phyloP scores from a whole-genome alignment of 2,113 vertebrate species.

The Sprattus sprattus region DNA sequence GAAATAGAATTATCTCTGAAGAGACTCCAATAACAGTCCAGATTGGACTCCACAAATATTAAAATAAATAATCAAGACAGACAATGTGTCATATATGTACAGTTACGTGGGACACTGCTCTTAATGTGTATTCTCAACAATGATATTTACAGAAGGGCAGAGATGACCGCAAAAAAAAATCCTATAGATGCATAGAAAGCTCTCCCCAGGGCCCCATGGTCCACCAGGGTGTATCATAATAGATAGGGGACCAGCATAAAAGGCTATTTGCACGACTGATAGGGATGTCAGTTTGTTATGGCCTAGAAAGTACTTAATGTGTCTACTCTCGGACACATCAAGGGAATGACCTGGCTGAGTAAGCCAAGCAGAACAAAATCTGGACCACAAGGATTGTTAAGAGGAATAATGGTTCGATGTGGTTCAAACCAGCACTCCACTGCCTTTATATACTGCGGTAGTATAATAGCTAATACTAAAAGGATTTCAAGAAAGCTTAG shows the following conservation, averaged over 20 bases:
- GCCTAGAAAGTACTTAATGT: background rate
- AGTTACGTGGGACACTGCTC: too few species aligned
- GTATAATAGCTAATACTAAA: background rate
- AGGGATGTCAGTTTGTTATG: background rate
- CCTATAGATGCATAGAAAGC: background rate
- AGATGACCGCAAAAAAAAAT: background rate
- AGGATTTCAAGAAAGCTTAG: background rate
- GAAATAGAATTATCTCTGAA: background rate
- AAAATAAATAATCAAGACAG: too few species aligned
- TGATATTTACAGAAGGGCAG: background rate
- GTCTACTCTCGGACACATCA: background rate
- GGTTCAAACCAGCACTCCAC: background rate
- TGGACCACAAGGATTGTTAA: background rate
- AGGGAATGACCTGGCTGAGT: background rate
- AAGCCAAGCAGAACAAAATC: background rate
- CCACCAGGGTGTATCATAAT: background rate
- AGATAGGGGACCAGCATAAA: background rate
- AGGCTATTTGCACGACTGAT: background rate
- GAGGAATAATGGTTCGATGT: background rate
- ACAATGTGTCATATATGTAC: too few species aligned
- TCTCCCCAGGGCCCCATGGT: background rate
- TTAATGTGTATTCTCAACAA: background rate
- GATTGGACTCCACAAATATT: too few species aligned
- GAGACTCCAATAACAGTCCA: background rate
- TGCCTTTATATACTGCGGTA: background rate